A percentile compares a stretch with the other conserved stretches of the same genome.
Evolutionary conservation across 2,797 vertebrate species (phyloP).

Genomic region (Pangasius djambal): DNA sequence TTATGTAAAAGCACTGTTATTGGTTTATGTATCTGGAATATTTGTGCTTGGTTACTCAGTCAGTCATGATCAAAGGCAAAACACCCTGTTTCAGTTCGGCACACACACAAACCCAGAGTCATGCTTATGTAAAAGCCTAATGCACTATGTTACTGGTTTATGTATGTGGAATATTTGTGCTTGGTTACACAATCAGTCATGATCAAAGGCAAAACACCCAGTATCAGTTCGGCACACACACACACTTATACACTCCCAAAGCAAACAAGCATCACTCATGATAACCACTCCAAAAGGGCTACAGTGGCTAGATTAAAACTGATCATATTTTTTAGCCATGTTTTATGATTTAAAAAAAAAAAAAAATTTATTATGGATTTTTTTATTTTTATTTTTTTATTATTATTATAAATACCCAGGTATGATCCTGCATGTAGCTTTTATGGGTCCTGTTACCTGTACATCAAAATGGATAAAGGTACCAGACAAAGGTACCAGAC

Average conservation of each 20-base stretch:
- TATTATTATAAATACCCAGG: neutral
- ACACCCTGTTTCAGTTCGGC: neutral
- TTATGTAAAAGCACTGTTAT: neutral
- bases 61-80: constrained; percentile 31
- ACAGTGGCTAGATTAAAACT: neutral
- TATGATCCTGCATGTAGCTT: neutral
- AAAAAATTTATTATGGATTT: too few relatives aligned
- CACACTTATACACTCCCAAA: constrained; percentile 1
- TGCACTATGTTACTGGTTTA: constrained; percentile 1
- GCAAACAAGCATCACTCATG: neutral
- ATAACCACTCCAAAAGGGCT: neutral
- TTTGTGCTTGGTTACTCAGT: constrained; percentile 28
- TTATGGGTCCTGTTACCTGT: neutral
- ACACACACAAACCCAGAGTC: neutral
- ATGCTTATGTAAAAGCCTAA: neutral
- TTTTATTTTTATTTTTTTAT: too few relatives aligned
- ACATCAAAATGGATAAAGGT: neutral
- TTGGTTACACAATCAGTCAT: constrained; percentile 20
- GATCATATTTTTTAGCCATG: neutral
- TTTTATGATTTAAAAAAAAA: neutral
- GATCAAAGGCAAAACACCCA: constrained; percentile 20
- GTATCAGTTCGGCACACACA: neutral
- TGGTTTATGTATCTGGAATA: neutral
- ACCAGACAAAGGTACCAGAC: too few relatives aligned
- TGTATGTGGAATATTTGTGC: constrained; percentile 11